Percentiles rank a stretch among this genome's conserved stretches.
phyloP scores from a whole-genome alignment of 2,888 invertebrate species.

The Taphrorychus bicolor region DNA sequence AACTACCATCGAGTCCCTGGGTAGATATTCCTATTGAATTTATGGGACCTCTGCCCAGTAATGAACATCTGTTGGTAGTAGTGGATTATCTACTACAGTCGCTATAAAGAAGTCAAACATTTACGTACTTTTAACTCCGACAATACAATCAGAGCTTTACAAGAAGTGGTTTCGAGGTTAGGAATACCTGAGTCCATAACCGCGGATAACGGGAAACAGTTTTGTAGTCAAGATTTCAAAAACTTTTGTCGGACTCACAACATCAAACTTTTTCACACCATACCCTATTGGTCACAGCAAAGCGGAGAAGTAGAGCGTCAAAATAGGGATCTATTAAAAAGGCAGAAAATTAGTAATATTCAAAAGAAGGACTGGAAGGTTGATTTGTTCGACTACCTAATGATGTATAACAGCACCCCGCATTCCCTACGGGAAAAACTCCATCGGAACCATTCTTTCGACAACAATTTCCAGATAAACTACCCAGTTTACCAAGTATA shows the following conservation, averaged over 20 bases:
- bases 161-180: too few relatives aligned
- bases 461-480: slow-evolving; percentile 24
- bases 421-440: slow-evolving; percentile 43
- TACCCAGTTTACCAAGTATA: not conserved
- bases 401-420: slow-evolving; percentile 45
- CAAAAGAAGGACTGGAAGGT: slow-evolving; percentile 44
- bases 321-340: too few relatives aligned
- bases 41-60: slow-evolving; percentile 41
- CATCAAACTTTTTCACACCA: too few relatives aligned
- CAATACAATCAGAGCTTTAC: too few relatives aligned
- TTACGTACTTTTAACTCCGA: too few relatives aligned
- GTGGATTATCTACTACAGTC: slow-evolving; percentile 21
- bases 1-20: slow-evolving; percentile 32
- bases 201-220: too few relatives aligned
- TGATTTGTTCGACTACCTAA: slow-evolving; percentile 41
- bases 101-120: slow-evolving; percentile 47
- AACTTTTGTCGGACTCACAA: too few relatives aligned
- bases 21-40: slow-evolving; percentile 43
- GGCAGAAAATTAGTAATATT: slow-evolving; percentile 44
- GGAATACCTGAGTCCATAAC: too few relatives aligned
- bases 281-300: too few relatives aligned
- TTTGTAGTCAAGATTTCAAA: too few relatives aligned
- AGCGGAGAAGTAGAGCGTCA: too few relatives aligned
- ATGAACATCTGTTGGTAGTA: slow-evolving; percentile 33
- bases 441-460: slow-evolving; percentile 28